Evolutionary conservation across 2,113 vertebrate species (phyloP), one percentile per base, ranked within the genome.

Genomic region (Lepidiolamprologus cunningtoni): DNA sequence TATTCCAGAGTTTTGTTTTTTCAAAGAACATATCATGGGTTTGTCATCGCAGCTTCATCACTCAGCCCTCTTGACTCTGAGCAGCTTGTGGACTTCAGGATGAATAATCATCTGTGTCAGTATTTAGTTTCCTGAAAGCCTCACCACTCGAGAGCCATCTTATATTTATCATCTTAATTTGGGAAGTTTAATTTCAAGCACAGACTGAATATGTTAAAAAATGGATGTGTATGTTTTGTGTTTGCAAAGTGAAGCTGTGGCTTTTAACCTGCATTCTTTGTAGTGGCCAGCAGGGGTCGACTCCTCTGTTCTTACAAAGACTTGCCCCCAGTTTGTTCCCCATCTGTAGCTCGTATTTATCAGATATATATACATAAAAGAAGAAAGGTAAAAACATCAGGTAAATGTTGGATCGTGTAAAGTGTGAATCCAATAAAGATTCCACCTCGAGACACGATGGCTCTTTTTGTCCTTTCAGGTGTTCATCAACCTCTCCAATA

Each of bases 401-500:
- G 68, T 26, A 26, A 6, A 26, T 9, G 8, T 73, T 73, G 37
- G 8, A 26, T 76, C 2, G 2, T 47, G 71, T 17, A 76, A 73
- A 28, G n/a, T 73, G 8, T 11, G 13, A 40, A 28, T 47, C 6
- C 26, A 26, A 28, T 19, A 47, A 47, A 4, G 23, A 76, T 47
- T 47, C 21, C 42, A 76, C 9, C 21, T 17, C 2, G 9, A 47
- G 14, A 76, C 40, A 16, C 1, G 2, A 31, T 45, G 23, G 9
- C 6, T 50, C 9, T 50, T 57, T 26, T 45, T 17, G 13, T 57
- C 3, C 53, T 40, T 58, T 7, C 86, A 99, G 98, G 96, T 96
- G 7, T 97, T 99, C 88, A 96, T 99, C 87, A 98, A 96, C 92
- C 97, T 99, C 86, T 97, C 93, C 82, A 92, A 92, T 80, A 97